Base-by-base conservation (phyloP, 2,888 invertebrate genomes). In the Habroteleia sp. region DNA sequence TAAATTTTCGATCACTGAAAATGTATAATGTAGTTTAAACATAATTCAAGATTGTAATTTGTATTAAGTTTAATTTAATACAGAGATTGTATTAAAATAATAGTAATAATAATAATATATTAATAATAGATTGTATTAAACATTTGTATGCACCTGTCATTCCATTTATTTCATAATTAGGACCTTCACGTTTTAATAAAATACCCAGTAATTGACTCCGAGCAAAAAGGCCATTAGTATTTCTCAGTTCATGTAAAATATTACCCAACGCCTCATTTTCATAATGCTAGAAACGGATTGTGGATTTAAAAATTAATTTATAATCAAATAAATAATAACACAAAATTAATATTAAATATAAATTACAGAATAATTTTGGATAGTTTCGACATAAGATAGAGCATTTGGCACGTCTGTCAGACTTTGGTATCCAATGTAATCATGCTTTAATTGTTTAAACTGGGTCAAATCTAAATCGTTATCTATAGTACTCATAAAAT, bases 381-480 rank as follows among this genome's bases (percentile, higher is more conserved):
- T 87, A 63, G 93, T 92, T 85, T 96, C 96, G 35, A 91, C 89
- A 86, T 94, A 95, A 1, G 93, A 91, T 37, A 94, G 90, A 1
- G 95, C 93, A 81, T 94, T 94, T 0, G 97, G 97, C 6, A 98
- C 96, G 90, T 98, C 97, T 0, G 97, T 97, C 56, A 98, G 91
- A 86, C 97, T 97, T 90, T 97, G 97, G 90, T 98, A 98, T 39
- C 97, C 97, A 85, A 96, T 95, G 86, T 96, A 96, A 85, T 96
- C 96, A 87, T 96, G 96, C 86, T 96, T 94, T 69, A 97, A 89
- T 89, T 98, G 98, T 73, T 93, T 93, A 89, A 98, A 97, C 74
- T 96, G 94, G 3, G 92, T 92, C 85, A 97, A 94, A 58, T 86
- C 92, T 60, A 94, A 91, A 85, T 94, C 93, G 63, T 94, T 93